Conservation (phyloP, 2,113 vertebrate genomes). For the Malurus elegans region DNA sequence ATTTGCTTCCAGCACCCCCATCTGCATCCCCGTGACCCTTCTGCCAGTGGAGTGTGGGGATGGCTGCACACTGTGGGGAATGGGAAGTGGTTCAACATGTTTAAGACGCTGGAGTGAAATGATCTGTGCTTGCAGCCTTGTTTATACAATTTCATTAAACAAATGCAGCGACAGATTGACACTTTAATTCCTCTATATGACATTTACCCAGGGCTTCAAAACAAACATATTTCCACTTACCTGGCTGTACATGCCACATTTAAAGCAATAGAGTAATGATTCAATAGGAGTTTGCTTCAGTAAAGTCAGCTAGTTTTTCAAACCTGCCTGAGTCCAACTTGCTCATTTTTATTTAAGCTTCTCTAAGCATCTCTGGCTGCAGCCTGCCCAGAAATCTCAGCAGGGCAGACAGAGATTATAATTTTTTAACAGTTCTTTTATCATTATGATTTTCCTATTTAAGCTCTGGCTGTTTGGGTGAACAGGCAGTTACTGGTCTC, state of each 20-base stretch:
- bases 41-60: background rate
- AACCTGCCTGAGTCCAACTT: background rate
- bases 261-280: background rate
- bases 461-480: background rate
- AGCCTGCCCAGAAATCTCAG: background rate
- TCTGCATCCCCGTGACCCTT: background rate
- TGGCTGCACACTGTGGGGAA: background rate
- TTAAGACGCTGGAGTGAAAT: background rate
- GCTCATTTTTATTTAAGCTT: background rate
- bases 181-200: constrained; percentile 17
- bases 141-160: constrained; percentile 13
- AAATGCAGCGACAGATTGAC: constrained; percentile 25
- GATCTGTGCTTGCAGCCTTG: background rate
- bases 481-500: background rate
- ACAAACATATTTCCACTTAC: constrained; percentile 7
- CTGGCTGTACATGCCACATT: background rate
- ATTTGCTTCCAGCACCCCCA: background rate
- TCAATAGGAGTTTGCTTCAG: background rate
- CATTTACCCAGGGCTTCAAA: constrained; percentile 10
- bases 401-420: background rate
- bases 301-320: background rate
- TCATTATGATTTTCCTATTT: background rate
- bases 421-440: background rate
- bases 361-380: background rate
- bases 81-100: background rate